Conservation (phyloP, 2,888 invertebrate species). For the Andrena haemorrhoa region DNA sequence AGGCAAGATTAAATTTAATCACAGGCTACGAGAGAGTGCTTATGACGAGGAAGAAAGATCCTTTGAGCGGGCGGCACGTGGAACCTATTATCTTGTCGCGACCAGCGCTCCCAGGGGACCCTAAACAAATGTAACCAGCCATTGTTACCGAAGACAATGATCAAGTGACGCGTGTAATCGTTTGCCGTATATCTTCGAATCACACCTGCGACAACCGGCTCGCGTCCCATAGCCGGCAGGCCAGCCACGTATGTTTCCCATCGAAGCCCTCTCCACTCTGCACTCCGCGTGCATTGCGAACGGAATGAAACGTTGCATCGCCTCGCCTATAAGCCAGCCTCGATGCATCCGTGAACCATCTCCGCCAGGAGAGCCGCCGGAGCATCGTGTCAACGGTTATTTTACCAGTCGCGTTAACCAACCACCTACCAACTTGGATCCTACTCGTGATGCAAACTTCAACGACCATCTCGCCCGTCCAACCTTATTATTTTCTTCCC, state of each 20-base stretch:
- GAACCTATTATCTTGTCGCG: conserved; percentile 48
- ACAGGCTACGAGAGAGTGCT: conserved; percentile 37
- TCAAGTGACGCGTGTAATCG: conserved; percentile 65
- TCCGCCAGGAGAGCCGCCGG: too few species aligned
- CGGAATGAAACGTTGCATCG: neutral
- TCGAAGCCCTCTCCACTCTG: too few species aligned
- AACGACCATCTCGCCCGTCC: neutral
- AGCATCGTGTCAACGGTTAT: conserved; percentile 13
- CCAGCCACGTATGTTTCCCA: neutral
- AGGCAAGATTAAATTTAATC: conserved; percentile 66
- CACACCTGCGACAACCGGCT: conserved; percentile 28
- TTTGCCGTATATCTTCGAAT: conserved; percentile 42
- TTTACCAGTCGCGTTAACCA: conserved; percentile 17
- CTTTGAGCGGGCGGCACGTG: conserved; percentile 52
- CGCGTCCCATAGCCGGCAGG: neutral
- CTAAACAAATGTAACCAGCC: conserved; percentile 47
- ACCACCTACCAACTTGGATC: neutral
- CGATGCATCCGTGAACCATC: neutral
- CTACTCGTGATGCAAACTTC: conserved; percentile 17
- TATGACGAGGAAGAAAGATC: conserved; percentile 52
- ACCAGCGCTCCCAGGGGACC: conserved; percentile 10
- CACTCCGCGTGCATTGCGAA: neutral
- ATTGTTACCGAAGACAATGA: conserved; percentile 65
- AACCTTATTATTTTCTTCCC: conserved; percentile 10
- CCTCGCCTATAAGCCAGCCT: neutral